A percentile compares a stretch with the other conserved stretches of the same genome.
Conservation (phyloP, 2,888 invertebrate genomes). For the Lottia gigantea region DNA sequence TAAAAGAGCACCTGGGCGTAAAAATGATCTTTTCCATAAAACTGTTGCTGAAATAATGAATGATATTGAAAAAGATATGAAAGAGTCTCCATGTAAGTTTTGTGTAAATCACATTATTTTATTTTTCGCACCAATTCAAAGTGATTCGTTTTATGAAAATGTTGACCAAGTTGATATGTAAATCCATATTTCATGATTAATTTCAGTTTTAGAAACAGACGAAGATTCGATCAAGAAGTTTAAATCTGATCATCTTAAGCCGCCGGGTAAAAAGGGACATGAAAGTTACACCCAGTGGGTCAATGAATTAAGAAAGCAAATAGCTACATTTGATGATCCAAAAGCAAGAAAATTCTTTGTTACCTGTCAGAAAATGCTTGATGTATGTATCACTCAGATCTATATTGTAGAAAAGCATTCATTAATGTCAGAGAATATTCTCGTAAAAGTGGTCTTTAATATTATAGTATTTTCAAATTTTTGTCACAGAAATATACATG, state of each 20-base stretch:
- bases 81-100: slow-evolving; percentile 25
- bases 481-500: too few species aligned
- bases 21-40: slow-evolving; percentile 29
- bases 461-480: too few species aligned
- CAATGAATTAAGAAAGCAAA: slow-evolving; percentile 40
- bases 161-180: too few species aligned
- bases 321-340: slow-evolving; percentile 39
- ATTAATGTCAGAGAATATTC: too few species aligned
- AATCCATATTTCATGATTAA: too few species aligned
- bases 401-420: too few species aligned
- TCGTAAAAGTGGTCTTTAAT: too few species aligned
- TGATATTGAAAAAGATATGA: slow-evolving; percentile 35
- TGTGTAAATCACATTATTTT: too few species aligned
- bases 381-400: slow-evolving; percentile 19
- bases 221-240: not conserved
- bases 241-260: slow-evolving; percentile 13
- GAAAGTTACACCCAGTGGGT: slow-evolving; percentile 53
- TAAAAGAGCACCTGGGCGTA: slow-evolving; percentile 12
- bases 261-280: slow-evolving; percentile 42
- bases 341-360: slow-evolving; percentile 30
- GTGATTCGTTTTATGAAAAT: too few species aligned
- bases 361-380: slow-evolving; percentile 24
- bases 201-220: not conserved
- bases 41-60: slow-evolving; percentile 34
- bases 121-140: too few species aligned